Evolutionary conservation across 2,888 invertebrate species (phyloP), one percentile per base, ranked within the genome.

Genomic region (Dryobotodes eremita): DNA sequence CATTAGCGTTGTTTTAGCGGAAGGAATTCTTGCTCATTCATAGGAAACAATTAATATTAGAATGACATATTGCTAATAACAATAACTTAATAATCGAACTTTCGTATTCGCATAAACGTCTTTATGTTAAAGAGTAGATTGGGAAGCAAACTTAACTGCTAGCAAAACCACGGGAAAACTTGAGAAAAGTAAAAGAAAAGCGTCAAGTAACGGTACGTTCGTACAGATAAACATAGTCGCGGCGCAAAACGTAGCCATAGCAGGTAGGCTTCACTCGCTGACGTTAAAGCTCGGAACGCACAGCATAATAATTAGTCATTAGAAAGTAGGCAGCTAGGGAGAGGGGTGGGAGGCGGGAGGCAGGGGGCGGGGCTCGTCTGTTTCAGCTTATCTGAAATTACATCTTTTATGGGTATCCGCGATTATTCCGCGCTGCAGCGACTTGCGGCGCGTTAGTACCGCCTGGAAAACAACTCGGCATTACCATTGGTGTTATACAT

Each of bases 231-330:
- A 94, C 92, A 91, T 92, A 92, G 93, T 93, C 93, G 92, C 92
- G 92, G 93, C 92, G 91, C 93, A 91, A 71, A 93, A 92, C 90
- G 90, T 90, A 91, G 90, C 88, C 87, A 92, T 90, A 92, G 93
- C 93, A 93, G 92, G 94, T 94, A 94, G 93, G 93, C 92, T 88
- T 90, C 88, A 89, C 88, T 92, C 87, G 90, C 95, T 94, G 95
- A 95, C 94, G 95, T 94, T 95, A 94, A 96, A 95, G 95, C 96
- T 96, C 93, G 95, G 93, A 96, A 96, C 96, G 96, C 96, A 96
- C 96, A 96, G 96, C 96, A 97, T 97, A 97, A 97, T 97, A 97
- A 96, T 97, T 97, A 97, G 97, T 97, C 97, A 97, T 97, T 97
- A 97, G 97, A 96, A 96, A 96, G 96, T 96, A 96, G 96, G 96